Conservation (phyloP, 1,140 invertebrate species). For the Yoshiicerus persimilis region DNA sequence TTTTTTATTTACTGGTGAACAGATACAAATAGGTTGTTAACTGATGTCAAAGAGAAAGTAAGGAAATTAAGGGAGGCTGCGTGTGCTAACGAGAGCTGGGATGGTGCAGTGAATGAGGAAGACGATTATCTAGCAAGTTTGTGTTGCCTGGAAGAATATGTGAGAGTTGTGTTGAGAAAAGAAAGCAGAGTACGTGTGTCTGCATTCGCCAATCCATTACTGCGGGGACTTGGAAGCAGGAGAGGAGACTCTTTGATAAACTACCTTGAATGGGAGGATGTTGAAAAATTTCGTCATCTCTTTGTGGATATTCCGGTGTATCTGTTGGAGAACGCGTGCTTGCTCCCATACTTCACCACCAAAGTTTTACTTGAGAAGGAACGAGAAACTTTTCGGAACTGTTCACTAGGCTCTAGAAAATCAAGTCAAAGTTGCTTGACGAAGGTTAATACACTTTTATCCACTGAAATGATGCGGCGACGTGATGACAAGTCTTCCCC, state of each 20-base stretch:
- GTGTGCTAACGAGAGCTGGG: not conserved
- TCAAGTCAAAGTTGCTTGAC: not conserved
- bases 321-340: not conserved
- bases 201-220: not conserved
- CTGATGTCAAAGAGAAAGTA: not conserved
- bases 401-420: constrained; percentile 27
- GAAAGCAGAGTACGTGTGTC: not conserved
- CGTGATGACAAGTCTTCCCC: not conserved
- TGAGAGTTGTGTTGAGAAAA: not conserved
- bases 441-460: constrained; percentile 13
- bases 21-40: not conserved
- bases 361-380: constrained; percentile 30
- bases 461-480: not conserved
- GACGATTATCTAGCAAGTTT: not conserved
- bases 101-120: not conserved
- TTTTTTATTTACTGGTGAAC: not conserved
- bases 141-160: not conserved
- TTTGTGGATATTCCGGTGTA: constrained; percentile 18
- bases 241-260: not conserved
- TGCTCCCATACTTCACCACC: constrained; percentile 32
- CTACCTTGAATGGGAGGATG: constrained; percentile 43
- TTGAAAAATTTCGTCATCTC: constrained; percentile 26
- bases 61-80: not conserved
- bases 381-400: not conserved
- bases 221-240: not conserved